A percentile compares a stretch with the other conserved stretches of the same genome.
These are phyloP conservation scores for Nannobrachium achirus DNA, from an alignment of 2,113 vertebrate species.

Conservation along the genomic window DNA sequence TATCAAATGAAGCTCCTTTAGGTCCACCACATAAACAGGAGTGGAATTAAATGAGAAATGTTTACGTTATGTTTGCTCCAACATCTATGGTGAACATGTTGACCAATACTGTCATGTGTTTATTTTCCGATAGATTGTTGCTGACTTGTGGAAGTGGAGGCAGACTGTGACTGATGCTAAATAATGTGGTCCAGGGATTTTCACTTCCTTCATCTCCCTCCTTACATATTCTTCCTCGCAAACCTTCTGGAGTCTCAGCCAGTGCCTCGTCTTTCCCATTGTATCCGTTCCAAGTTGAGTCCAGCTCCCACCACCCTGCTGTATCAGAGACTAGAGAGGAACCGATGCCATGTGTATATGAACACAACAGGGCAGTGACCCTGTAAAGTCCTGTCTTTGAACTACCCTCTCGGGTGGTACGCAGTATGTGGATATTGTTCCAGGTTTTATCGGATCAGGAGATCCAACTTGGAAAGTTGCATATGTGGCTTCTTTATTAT, in stretches of 20 bases:
- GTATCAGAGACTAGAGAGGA: constrained; percentile 4
- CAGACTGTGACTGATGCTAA: constrained; percentile 71
- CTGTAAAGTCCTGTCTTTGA: not conserved
- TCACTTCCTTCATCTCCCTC: constrained; percentile 34
- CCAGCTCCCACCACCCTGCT: constrained; percentile 18
- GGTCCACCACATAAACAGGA: no score
- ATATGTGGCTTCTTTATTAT: constrained; percentile 38
- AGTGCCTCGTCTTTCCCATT: constrained; percentile 44
- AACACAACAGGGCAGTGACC: not conserved
- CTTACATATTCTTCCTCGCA: constrained; percentile 21
- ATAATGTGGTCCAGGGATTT: constrained; percentile 50
- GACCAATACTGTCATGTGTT: not conserved
- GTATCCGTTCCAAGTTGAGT: constrained; percentile 3
- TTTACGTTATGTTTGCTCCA: no score
- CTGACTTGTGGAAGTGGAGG: constrained; percentile 82
- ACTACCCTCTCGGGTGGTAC: constrained; percentile 2
- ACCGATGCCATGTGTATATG: not conserved
- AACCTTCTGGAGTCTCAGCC: constrained; percentile 30
- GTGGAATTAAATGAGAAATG: no score
- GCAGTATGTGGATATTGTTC: not conserved
- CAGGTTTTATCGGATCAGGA: constrained; percentile 4
- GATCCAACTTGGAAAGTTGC: constrained; percentile 22
- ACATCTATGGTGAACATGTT: no score
- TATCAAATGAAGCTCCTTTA: no score
- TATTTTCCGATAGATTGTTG: constrained; percentile 51